Conservation (phyloP, 2,113 vertebrate species). For the Larimichthys crocea region DNA sequence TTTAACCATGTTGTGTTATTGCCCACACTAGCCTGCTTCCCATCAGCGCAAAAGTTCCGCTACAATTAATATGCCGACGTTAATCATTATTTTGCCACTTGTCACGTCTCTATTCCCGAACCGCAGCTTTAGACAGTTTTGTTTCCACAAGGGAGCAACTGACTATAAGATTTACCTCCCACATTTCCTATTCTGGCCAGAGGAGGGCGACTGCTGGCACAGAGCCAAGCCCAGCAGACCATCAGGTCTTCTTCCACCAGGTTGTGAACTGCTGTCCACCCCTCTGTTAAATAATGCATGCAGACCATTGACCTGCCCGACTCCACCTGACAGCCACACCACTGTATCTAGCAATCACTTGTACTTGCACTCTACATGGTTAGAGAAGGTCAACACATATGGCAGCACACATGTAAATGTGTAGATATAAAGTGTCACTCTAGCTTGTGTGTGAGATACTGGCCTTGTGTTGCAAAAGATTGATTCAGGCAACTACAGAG, state of each 20-base stretch:
- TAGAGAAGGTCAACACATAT: conserved; percentile 54
- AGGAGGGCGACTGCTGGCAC: conserved; percentile 44
- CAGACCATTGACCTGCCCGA: conserved; percentile 42
- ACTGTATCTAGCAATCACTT: conserved; percentile 66
- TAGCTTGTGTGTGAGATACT: conserved; percentile 7
- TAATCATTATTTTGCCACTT: too few species aligned
- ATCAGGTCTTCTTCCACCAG: conserved; percentile 35
- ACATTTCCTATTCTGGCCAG: conserved; percentile 32
- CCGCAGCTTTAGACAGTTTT: not conserved
- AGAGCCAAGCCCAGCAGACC: not conserved
- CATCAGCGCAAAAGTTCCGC: too few species aligned
- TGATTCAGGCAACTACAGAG: not conserved
- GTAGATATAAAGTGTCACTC: not conserved
- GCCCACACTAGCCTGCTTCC: too few species aligned
- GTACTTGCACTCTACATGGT: conserved; percentile 47
- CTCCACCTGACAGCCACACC: conserved; percentile 52
- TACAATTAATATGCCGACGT: too few species aligned
- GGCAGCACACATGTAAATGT: conserved; percentile 59
- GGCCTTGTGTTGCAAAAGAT: not conserved
- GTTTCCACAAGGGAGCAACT: not conserved
- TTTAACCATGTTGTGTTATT: too few species aligned
- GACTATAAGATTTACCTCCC: not conserved
- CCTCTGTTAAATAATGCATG: conserved; percentile 73
- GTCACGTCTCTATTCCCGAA: too few species aligned
- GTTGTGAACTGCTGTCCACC: conserved; percentile 55